Evolutionary conservation across 2,797 vertebrate genomes (phyloP), one percentile per base, ranked within the genome.

Genomic region (Chrosomus eos): DNA sequence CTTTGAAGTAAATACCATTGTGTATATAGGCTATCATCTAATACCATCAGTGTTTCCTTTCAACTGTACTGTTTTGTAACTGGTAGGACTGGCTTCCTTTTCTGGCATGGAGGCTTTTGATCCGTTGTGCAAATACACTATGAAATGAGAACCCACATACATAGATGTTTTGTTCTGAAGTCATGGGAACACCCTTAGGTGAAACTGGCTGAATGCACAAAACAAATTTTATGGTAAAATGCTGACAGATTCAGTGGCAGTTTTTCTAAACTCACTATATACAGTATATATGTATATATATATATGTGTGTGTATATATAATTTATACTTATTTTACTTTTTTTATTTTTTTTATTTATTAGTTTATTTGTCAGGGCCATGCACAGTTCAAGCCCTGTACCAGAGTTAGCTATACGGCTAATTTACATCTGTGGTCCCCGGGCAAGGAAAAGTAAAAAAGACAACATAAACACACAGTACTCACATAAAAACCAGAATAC

Each of bases 101-200:
- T 5, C 19, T 70, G 74, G 8, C 45, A 66, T 48, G 5, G 21
- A 16, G 2, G 48, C 40, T 62, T 62, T 62, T 74, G 19, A 19
- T 11, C 7, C 2, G 6, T 31, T 68, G 31, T 53, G 79, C 13
- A 53, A 53, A 40, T 43, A 28, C 10, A 28, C 11, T 33, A 8
- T 67, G 16, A 67, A 76, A 70, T n/a, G 23, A 75, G 23, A 75
- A 19, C 16, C 72, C 33, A 67, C 16, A 64, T 75, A 48, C 75
- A 21, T 67, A 68, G 21, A 82, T 40, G 11, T 51, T 75, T 76
- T 75, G 70, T 62, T 60, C 1, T 58, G 28, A 64, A 28, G 68
- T 73, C 80, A 73, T 74, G 68, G 40, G 19, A 74, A 75, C 31
- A 53, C 23, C 82, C 62, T 77, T 36, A 33, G 62, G 82, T 55